Conservation (phyloP, 92 coral and sea anemone genomes). For the Anthopleura xanthogrammica region DNA sequence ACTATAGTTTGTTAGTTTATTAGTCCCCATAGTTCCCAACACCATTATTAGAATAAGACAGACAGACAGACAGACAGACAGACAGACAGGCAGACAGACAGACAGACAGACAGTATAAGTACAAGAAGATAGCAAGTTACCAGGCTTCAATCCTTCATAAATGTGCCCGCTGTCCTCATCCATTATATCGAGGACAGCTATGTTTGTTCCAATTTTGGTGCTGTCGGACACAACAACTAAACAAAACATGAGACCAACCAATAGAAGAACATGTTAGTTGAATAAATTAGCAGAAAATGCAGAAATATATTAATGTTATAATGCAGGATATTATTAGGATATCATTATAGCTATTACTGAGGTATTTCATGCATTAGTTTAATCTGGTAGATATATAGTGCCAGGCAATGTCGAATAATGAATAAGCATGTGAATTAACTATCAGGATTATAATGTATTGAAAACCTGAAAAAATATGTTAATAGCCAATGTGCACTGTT, state of each 20-base stretch:
- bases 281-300: not conserved
- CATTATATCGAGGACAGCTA: conserved; percentile 42
- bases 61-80: not conserved
- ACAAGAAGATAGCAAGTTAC: conserved; percentile 30
- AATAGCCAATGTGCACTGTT: conserved; percentile 3
- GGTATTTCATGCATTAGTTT: not conserved
- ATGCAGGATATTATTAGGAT: not conserved
- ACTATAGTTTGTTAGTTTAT: not conserved
- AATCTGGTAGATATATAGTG: not conserved
- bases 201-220: conserved; percentile 40
- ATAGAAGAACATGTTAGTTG: conserved; percentile 23
- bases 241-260: conserved; percentile 32
- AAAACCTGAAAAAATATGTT: not conserved
- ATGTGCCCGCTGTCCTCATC: conserved; percentile 36
- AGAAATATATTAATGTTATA: not conserved
- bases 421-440: not conserved
- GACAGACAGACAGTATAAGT: conserved; percentile 1
- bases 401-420: not conserved
- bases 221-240: conserved; percentile 44
- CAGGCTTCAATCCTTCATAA: conserved; percentile 25
- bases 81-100: not conserved
- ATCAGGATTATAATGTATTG: not conserved
- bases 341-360: not conserved
- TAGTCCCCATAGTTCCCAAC: conserved; percentile 15
- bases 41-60: conserved; percentile 9